Evolutionary conservation across 2,113 vertebrate species (phyloP), one percentile per base, ranked within the genome.

Genomic region (Poeciliopsis prolifica): DNA sequence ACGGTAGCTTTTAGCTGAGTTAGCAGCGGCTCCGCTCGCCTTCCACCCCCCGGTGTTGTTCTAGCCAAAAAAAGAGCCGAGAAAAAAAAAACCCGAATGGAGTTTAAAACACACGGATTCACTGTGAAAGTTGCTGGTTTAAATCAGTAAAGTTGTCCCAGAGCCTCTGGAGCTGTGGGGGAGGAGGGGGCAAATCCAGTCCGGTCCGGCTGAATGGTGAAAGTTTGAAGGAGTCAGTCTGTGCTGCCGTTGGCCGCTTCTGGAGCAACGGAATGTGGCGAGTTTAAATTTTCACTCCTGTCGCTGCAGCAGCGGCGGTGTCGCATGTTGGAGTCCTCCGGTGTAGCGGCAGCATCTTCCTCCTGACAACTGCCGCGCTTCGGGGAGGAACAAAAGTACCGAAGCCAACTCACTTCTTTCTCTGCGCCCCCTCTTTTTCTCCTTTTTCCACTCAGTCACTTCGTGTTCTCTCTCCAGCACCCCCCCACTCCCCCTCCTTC

Each of bases 371-470:
- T 72, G 75, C 72, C 40, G 66, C 44, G 77, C 80, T 67, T 70
- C 67, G 44, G 44, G 65, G 42, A 61, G 51, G 26, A 74, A 81
- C 64, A 85, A 88, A 82, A 84, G 70, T 77, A 31, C 22, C 73
- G 61, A 63, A 79, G 70, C 29, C 75, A 75, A 79, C 58, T 86
- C 74, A 40, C 12, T 24, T 81, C 74, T 85, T 77, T 89, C 83
- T 87, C 83, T 86, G 86, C 77, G 77, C 54, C 62, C 63, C 76
- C 74, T 74, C 67, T 83, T 89, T 89, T 79, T 77, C 88, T 86
- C 78, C 83, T 92, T 93, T 94, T 94, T 92, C 92, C 92, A 94
- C 92, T 93, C 91, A 73, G 84, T 84, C 87, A 86, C 84, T 89
- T 82, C 84, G 85, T 74, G 78, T 42, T 42, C 76, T 79, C 87